Percentiles rank a stretch among this genome's conserved stretches.
Evolutionary conservation across 2,113 vertebrate genomes (phyloP).

Genomic region (Reinhardtius hippoglossoides): DNA sequence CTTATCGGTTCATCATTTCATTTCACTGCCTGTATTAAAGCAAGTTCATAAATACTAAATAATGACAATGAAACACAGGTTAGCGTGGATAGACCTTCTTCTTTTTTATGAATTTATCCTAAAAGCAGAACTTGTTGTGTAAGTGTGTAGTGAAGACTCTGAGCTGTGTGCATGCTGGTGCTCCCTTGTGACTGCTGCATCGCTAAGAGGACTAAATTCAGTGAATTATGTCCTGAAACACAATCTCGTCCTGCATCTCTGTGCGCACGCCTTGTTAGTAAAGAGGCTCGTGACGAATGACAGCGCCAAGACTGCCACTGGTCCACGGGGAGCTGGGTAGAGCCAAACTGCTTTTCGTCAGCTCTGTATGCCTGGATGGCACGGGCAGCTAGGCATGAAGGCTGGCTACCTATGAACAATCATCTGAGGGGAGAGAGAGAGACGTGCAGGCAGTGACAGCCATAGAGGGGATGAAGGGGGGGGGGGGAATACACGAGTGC

Average conservation of each 20-base stretch:
- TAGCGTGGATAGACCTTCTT: conserved; percentile 2
- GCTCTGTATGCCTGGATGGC: conserved; percentile 66
- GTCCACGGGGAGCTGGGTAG: conserved; percentile 66
- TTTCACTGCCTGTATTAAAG: conserved; percentile 34
- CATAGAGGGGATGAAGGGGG: conserved; percentile 15
- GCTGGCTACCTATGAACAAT: conserved; percentile 69
- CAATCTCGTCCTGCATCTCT: conserved; percentile 58
- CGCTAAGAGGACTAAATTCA: conserved; percentile 50
- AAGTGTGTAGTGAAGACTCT: not conserved
- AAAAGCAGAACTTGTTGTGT: conserved; percentile 4
- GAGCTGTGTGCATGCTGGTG: not conserved
- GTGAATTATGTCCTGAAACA: conserved; percentile 58
- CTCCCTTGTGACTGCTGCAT: conserved; percentile 43
- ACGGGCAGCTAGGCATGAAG: conserved; percentile 70
- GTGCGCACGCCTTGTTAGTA: conserved; percentile 63
- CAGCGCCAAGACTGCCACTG: conserved; percentile 59
- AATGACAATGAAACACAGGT: conserved; percentile 12
- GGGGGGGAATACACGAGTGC: not conserved
- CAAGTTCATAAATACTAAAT: conserved; percentile 24
- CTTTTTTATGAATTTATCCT: not conserved
- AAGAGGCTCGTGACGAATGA: conserved; percentile 72
- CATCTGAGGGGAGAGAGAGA: conserved; percentile 37
- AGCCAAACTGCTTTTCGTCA: conserved; percentile 73
- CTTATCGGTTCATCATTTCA: conserved; percentile 36
- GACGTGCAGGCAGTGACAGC: conserved; percentile 40